phyloP scores from a whole-genome alignment of 2,888 invertebrate genomes.

The Andricus curvator region DNA sequence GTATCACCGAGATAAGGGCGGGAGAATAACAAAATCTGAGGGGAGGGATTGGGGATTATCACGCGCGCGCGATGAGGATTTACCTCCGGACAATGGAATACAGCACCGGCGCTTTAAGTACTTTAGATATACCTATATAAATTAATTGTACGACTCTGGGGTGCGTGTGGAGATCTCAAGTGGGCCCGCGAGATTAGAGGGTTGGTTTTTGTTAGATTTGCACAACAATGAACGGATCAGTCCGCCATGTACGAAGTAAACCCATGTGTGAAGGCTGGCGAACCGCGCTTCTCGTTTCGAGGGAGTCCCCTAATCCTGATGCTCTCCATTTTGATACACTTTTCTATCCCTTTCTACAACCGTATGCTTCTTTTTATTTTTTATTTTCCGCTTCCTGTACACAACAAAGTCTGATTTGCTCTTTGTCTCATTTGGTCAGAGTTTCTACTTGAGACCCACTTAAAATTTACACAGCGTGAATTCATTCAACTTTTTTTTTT shows the following conservation, averaged over 20 bases:
- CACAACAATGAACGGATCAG: conserved; percentile 77
- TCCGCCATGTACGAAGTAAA: conserved; percentile 71
- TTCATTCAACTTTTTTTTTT: background rate
- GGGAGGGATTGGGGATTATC: conserved; percentile 61
- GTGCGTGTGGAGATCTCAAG: conserved; percentile 71
- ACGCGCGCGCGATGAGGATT: conserved; percentile 51
- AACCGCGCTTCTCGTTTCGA: conserved; percentile 57
- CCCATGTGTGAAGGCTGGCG: conserved; percentile 39
- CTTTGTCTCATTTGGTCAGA: background rate
- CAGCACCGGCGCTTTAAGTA: conserved; percentile 61
- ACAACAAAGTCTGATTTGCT: background rate
- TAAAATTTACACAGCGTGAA: background rate
- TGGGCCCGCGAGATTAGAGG: conserved; percentile 74
- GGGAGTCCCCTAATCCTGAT: conserved; percentile 71
- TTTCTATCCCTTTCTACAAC: conserved; percentile 62
- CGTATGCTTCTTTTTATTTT: conserved; percentile 61
- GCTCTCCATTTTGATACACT: conserved; percentile 76
- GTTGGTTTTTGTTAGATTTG: conserved; percentile 77
- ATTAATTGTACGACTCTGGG: conserved; percentile 73
- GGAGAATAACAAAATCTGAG: conserved; percentile 48
- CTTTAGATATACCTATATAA: conserved; percentile 73
- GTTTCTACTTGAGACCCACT: background rate
- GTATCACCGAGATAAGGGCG: conserved; percentile 49
- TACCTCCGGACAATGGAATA: conserved; percentile 49
- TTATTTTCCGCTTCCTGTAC: conserved; percentile 44